Base-by-base conservation (phyloP, 2,113 vertebrate species). In the Colossoma macropomum region DNA sequence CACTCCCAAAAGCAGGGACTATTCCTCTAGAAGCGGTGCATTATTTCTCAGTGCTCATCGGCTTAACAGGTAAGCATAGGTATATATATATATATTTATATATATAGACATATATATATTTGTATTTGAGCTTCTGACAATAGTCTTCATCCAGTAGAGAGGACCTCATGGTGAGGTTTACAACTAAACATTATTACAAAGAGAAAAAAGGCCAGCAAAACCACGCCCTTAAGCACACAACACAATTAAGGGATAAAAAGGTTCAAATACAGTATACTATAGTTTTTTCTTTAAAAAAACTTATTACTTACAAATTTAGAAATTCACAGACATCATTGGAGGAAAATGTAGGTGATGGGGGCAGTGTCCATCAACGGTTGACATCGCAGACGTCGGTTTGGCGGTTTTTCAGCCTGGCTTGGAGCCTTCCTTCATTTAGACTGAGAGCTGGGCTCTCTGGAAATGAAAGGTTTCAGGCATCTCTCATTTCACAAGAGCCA, bases 11-110 rank as follows among this genome's bases (percentile, higher is more conserved):
- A 82, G 85, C 82, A 86, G 86, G 85, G 86, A 91, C 78, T 91
- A 87, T 79, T 76, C 84, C 54, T 88, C 83, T 89, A 89, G 52
- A 96, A 96, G 95, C 91, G 93, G 93, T 96, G 95, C 95, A 95
- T 94, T 93, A 94, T 94, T 94, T 95, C 92, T 96, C 93, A 93
- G 94, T 95, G 95, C 94, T 94, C 94, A 94, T 93, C 92, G 88
- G 95, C 95, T 96, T 96, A 95, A 96, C 95, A 95, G 93, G 93
- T 96, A 95, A 96, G 95, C 95, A 96, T 93, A 94, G 94, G 85
- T 77, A 68, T 86, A 83, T 87, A 71, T 79, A 71, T 34, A 71
- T 79, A 41, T 63, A 74, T 74, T 27, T 68, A 71, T 50, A 86
- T 72, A 77, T 85, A 86, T 86, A 80, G 75, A 88, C 76, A 78